These are phyloP conservation scores for Nymphalis io DNA, from an alignment of 1,140 invertebrate genomes.

Conservation along the genomic window DNA sequence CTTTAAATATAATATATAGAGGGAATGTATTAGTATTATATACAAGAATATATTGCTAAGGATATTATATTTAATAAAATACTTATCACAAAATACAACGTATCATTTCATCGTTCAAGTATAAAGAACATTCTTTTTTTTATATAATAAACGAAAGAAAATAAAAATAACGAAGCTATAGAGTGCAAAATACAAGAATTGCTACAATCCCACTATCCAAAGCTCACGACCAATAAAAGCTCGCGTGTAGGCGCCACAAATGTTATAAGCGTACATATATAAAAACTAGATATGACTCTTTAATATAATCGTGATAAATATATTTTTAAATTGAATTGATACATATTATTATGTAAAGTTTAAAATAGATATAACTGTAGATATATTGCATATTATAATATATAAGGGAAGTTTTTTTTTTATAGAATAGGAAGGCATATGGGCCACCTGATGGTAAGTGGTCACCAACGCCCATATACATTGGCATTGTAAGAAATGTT, in stretches of 20 bases:
- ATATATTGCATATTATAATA: too few relatives aligned
- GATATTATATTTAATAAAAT: too few relatives aligned
- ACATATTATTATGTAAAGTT: not conserved
- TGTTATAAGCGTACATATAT: slow-evolving; percentile 12
- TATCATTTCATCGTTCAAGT: not conserved
- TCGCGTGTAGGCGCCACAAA: slow-evolving; percentile 32
- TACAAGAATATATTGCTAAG: too few relatives aligned
- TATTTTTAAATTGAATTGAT: not conserved
- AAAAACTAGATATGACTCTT: not conserved
- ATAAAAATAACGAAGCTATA: slow-evolving; percentile 22
- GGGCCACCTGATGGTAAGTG: too few relatives aligned
- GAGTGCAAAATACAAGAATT: slow-evolving; percentile 30
- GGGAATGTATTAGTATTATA: too few relatives aligned
- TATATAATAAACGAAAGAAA: slow-evolving; percentile 20
- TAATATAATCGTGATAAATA: not conserved
- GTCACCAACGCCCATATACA: too few relatives aligned
- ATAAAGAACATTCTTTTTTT: slow-evolving; percentile 21
- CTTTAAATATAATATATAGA: too few relatives aligned
- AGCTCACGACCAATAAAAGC: slow-evolving; percentile 31
- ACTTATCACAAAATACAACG: not conserved
- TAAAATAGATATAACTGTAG: too few relatives aligned
- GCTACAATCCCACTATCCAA: slow-evolving; percentile 31
- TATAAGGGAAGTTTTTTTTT: too few relatives aligned
- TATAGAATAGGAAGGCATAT: too few relatives aligned
- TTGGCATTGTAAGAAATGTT: too few relatives aligned